Base-by-base conservation (phyloP, 2,888 invertebrate genomes). In the Noctua janthina region DNA sequence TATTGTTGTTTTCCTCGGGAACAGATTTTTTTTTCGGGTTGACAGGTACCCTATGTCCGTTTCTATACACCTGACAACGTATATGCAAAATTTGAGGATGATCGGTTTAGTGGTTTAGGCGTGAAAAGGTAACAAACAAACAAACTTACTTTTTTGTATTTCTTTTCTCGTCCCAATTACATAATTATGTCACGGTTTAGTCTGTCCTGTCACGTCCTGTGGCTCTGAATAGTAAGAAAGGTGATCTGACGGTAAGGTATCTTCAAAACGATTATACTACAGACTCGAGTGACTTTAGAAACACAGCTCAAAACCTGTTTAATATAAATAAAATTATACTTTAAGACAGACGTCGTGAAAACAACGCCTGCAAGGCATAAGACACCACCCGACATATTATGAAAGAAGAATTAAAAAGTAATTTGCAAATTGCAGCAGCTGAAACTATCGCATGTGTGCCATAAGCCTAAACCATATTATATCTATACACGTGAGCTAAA, bases 401-500 rank as follows among this genome's bases (percentile, higher is more conserved):
- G 62, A 29, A 6, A 62, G 64, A 64, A 35, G 8, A 35, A 64
- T 35, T 39, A 64, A 35, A 62, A 76, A 29, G 6, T n/a, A 49
- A 35, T 8, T 51, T 13, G 1, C 15, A 39, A 29, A 17, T 17
- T 56, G 8, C n/a, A 35, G 0, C 10, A 39, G 11, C 23, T 20
- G n/a, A 49, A 75, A 75, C 5, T 59, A 56, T 35, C 46, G 4
- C n/a, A 23, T 39, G 66, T 84, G 76, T 56, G 29, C 0, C 2
- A 1, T 23, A 15, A 54, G n/a, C 84, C 70, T 86, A 43, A 92
- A 91, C 86, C 82, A 88, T 91, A 90, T 91, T 89, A 91, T 90
- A 90, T 90, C 82, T 85, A 74, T 80, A 91, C 90, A 91, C 90
- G 91, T 91, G 89, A 88, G 83, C 88, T 89, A 92, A 93, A 92